Evolutionary conservation across 2,797 vertebrate genomes (phyloP).

Genomic region (Pelobates cultripes): DNA sequence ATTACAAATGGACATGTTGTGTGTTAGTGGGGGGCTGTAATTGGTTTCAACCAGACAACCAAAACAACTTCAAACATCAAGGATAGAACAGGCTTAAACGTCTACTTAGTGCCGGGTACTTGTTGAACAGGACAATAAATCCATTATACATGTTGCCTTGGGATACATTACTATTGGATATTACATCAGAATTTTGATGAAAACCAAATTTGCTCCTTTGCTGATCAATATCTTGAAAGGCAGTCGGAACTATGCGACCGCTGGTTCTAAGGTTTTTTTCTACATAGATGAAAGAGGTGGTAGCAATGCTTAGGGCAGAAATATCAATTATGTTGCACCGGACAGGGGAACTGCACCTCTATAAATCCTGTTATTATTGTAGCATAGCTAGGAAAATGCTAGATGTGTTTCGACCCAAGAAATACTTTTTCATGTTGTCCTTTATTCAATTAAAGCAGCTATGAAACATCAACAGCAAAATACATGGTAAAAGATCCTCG

Average conservation of each 20-base stretch:
- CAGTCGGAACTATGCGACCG: slow-evolving; percentile 4
- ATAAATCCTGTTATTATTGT: slow-evolving; percentile 56
- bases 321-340: slow-evolving; percentile 52
- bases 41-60: slow-evolving; percentile 17
- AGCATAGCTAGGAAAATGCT: slow-evolving; percentile 36
- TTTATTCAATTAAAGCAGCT: slow-evolving; percentile 53
- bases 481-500: slow-evolving; percentile 22
- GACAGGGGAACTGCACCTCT: slow-evolving; percentile 40
- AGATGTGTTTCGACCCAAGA: slow-evolving; percentile 45
- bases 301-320: slow-evolving; percentile 36
- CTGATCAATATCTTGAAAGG: slow-evolving; percentile 48
- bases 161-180: slow-evolving; percentile 44
- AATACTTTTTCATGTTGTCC: slow-evolving; percentile 52
- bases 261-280: slow-evolving; percentile 5
- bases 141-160: slow-evolving; percentile 37
- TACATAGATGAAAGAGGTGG: slow-evolving; percentile 44
- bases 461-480: slow-evolving; percentile 50
- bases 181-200: slow-evolving; percentile 48
- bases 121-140: slow-evolving; percentile 33
- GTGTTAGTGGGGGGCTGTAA: slow-evolving; percentile 17
- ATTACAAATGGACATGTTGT: slow-evolving; percentile 24
- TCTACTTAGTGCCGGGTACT: slow-evolving; percentile 26
- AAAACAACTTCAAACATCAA: slow-evolving; percentile 10
- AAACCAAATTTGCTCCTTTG: slow-evolving; percentile 37
- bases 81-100: slow-evolving; percentile 35